Evolutionary conservation across 1,140 invertebrate genomes (phyloP).

Genomic region (Drosophila subobscura): DNA sequence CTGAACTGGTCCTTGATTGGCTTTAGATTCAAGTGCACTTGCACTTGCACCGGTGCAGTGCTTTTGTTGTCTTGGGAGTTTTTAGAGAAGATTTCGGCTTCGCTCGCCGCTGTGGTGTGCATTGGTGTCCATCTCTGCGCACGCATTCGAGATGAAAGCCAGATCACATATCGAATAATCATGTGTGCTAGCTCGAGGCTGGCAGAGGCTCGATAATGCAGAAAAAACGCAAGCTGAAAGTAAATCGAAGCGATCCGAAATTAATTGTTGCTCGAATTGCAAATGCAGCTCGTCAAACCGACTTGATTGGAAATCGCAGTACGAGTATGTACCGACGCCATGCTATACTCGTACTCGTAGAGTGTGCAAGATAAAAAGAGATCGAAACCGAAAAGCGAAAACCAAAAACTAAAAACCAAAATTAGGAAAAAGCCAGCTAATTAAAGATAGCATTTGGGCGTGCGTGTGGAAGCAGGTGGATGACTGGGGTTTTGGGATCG

Average conservation of each 20-base stretch:
- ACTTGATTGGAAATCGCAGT: constrained; percentile 23
- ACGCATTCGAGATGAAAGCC: constrained; percentile 32
- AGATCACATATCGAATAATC: constrained; percentile 7
- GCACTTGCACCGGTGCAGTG: no score
- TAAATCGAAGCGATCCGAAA: constrained; percentile 32
- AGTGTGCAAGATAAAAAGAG: neutral
- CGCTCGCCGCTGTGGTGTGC: no score
- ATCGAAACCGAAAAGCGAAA: constrained; percentile 24
- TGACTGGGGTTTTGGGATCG: no score
- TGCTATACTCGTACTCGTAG: no score
- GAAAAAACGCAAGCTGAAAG: constrained; percentile 40
- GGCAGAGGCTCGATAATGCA: constrained; percentile 1
- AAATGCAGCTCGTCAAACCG: constrained; percentile 53
- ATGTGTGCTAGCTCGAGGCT: neutral
- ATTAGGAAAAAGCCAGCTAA: constrained; percentile 11
- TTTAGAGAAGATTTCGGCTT: no score
- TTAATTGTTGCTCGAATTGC: constrained; percentile 49
- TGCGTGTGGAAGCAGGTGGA: constrained; percentile 16
- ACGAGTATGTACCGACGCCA: neutral
- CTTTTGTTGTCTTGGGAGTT: no score
- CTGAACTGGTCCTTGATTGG: no score
- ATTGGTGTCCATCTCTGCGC: neutral
- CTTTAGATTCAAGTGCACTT: no score
- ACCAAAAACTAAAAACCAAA: constrained; percentile 20
- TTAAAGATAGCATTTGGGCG: constrained; percentile 36